These are phyloP conservation scores for Dendrolimus kikuchii DNA, from an alignment of 1,140 invertebrate species.

Conservation along the genomic window DNA sequence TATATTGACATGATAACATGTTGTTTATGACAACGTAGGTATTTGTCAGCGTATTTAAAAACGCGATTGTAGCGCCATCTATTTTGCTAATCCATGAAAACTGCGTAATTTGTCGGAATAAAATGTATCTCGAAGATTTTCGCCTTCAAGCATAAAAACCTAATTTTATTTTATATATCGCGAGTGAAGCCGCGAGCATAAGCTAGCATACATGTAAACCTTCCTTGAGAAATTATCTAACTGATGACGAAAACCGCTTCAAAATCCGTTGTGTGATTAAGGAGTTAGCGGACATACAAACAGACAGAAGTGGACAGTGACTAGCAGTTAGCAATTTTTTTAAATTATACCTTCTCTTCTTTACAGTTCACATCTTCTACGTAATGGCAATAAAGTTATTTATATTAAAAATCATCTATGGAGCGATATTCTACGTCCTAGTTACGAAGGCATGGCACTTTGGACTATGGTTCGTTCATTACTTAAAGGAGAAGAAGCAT, in stretches of 20 bases:
- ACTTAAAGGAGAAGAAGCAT: slow-evolving; percentile 39
- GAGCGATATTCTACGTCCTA: slow-evolving; percentile 44
- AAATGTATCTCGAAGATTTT: too few relatives aligned
- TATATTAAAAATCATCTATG: slow-evolving; percentile 52
- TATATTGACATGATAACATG: too few relatives aligned
- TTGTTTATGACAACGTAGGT: too few relatives aligned
- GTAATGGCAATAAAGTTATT: slow-evolving; percentile 52
- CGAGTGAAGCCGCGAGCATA: too few relatives aligned
- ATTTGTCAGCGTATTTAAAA: too few relatives aligned
- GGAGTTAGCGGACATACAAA: neutral
- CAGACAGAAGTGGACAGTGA: neutral
- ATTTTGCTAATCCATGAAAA: neutral
- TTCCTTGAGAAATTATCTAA: too few relatives aligned
- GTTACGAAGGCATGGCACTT: slow-evolving; percentile 49
- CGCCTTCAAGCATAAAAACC: too few relatives aligned
- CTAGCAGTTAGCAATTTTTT: neutral
- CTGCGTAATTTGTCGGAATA: too few relatives aligned
- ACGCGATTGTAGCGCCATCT: too few relatives aligned
- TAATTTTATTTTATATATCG: too few relatives aligned
- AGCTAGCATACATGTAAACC: too few relatives aligned
- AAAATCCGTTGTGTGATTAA: neutral
- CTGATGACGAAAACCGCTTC: neutral
- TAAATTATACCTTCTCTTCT: slow-evolving; percentile 20
- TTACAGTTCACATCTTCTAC: slow-evolving; percentile 57
- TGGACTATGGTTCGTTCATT: slow-evolving; percentile 43